Conservation (phyloP, 2,113 vertebrate species). For the Cheilinus undulatus region DNA sequence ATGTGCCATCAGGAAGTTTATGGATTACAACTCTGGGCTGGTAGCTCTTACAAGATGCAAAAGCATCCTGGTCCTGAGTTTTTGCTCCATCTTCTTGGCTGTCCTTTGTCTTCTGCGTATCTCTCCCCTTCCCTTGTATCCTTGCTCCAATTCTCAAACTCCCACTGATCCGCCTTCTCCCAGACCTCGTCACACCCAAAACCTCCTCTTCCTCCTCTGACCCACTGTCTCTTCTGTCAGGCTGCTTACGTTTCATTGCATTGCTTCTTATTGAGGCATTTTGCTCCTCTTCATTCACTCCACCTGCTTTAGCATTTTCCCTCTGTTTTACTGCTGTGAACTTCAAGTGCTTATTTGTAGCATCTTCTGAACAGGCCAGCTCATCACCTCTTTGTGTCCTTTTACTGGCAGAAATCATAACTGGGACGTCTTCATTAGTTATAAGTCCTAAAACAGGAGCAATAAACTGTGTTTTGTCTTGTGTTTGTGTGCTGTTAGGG, state of each 20-base stretch:
- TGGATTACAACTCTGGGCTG: constrained; percentile 62
- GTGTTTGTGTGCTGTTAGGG: neutral
- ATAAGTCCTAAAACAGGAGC: constrained; percentile 71
- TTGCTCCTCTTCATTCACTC: constrained; percentile 4
- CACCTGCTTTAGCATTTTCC: neutral
- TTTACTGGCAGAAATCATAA: constrained; percentile 27
- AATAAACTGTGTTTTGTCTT: constrained; percentile 1
- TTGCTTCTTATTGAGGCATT: neutral
- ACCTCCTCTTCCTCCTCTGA: constrained; percentile 20
- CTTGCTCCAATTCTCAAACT: neutral
- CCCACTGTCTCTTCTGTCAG: constrained; percentile 11
- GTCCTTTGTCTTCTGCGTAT: neutral
- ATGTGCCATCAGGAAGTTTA: constrained; percentile 20
- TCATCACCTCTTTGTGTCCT: neutral
- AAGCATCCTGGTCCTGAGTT: neutral
- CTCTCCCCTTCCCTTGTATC: fast-evolving
- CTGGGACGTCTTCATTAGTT: constrained; percentile 51
- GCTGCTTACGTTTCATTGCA: constrained; percentile 45
- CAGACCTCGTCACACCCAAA: neutral
- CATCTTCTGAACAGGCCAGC: neutral
- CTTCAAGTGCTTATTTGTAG: neutral
- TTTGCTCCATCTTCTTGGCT: neutral
- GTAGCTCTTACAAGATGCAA: constrained; percentile 30
- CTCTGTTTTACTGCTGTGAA: constrained; percentile 41
- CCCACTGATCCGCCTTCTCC: neutral